phyloP scores from a whole-genome alignment of 2,113 vertebrate species.

The Corythornis vintsioides region DNA sequence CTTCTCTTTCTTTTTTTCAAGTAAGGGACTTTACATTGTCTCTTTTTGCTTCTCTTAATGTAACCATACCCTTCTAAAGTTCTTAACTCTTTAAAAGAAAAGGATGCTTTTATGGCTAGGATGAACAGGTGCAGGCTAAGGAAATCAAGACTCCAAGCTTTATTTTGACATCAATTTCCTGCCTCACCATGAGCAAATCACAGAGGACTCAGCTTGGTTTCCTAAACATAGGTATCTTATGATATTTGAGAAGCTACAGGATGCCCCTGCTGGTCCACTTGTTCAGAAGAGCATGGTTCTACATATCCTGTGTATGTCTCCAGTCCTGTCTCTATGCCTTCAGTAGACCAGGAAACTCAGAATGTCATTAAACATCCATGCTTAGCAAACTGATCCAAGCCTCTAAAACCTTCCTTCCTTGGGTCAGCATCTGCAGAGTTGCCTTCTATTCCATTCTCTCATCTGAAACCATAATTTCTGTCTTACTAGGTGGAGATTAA shows the following conservation, averaged over 20 bases:
- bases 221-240: neutral
- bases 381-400: neutral
- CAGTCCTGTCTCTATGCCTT: neutral
- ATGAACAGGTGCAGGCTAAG: neutral
- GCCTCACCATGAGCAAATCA: neutral
- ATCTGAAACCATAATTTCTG: neutral
- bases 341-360: neutral
- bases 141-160: neutral
- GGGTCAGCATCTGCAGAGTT: neutral
- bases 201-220: neutral
- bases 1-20: neutral
- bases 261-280: neutral
- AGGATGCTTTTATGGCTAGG: neutral
- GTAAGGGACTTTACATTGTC: neutral
- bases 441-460: neutral
- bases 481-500: neutral
- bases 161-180: constrained; percentile 28
- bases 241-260: constrained; percentile 2
- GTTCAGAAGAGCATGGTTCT: neutral
- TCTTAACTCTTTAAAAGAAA: neutral
- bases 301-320: neutral
- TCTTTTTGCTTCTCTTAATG: neutral
- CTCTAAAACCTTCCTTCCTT: neutral
- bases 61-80: neutral
- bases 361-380: neutral